phyloP scores from a whole-genome alignment of 2,888 invertebrate species.

The Mythimna albipuncta region DNA sequence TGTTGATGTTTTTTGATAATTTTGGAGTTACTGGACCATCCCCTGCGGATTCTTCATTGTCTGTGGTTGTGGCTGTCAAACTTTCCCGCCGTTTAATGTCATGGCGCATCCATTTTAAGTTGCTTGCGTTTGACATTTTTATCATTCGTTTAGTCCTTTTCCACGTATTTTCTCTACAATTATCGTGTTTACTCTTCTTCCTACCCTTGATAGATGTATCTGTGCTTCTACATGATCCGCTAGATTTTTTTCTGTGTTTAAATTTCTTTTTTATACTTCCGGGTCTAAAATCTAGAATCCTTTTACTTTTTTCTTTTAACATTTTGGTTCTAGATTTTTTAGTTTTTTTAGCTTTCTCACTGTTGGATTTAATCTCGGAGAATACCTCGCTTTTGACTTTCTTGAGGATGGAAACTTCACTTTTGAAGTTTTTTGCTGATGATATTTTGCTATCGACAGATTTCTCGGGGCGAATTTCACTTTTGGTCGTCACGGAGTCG shows the following conservation, averaged over 20 bases:
- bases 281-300: constrained; percentile 5
- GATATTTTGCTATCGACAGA: background rate
- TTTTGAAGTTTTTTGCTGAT: background rate
- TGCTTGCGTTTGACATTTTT: constrained; percentile 4
- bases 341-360: background rate
- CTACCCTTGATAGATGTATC: background rate
- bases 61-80: constrained; percentile 29
- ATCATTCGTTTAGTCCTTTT: constrained; percentile 6
- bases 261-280: background rate
- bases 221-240: background rate
- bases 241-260: constrained; percentile 1
- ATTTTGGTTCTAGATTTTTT: constrained; percentile 8
- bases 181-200: constrained; percentile 14
- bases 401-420: background rate
- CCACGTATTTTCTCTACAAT: constrained; percentile 23
- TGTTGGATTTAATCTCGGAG: background rate
- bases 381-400: background rate
- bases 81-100: constrained; percentile 34
- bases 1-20: background rate
- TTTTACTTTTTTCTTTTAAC: constrained; percentile 20
- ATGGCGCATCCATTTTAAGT: constrained; percentile 1
- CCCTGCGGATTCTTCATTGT: constrained; percentile 38
- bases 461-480: background rate
- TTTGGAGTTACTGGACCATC: constrained; percentile 33
- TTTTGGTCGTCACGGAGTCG: constrained; percentile 3